These are phyloP conservation scores for Thymallus thymallus DNA, from an alignment of 2,113 vertebrate genomes.

Conservation along the genomic window DNA sequence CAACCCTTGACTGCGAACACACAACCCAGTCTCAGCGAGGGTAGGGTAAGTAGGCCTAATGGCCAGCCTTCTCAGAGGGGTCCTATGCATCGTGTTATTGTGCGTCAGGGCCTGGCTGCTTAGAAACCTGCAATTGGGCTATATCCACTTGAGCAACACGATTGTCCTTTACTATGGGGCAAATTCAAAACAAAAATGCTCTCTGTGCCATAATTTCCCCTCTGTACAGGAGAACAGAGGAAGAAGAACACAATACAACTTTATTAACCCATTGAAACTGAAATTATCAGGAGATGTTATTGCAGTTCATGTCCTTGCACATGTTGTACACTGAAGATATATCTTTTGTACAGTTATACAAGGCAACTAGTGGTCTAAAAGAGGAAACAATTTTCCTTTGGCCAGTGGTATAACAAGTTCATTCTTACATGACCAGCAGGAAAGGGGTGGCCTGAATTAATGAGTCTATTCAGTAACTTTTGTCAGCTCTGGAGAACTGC, in stretches of 20 bases:
- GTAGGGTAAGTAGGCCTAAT: not conserved
- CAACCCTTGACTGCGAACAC: not conserved
- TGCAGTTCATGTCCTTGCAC: not conserved
- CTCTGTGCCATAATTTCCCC: not conserved
- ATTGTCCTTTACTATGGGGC: conserved; percentile 11
- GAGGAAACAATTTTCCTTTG: not conserved
- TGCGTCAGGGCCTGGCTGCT: conserved; percentile 38
- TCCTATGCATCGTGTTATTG: conserved; percentile 18
- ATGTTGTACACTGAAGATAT: not conserved
- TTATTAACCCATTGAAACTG: not conserved
- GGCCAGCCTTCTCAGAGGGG: conserved; percentile 9
- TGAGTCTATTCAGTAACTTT: not conserved
- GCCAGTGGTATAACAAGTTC: not conserved
- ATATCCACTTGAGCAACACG: conserved; percentile 27
- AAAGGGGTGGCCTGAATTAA: not conserved
- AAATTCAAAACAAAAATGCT: conserved; percentile 7
- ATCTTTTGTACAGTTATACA: not conserved
- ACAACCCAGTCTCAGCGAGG: not conserved
- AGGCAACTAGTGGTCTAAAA: not conserved
- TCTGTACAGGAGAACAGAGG: not conserved
- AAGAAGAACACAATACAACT: not conserved
- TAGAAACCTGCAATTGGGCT: conserved; percentile 39
- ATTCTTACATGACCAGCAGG: not conserved
- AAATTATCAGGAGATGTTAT: not conserved
- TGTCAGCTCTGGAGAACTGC: not conserved